A percentile compares a stretch with the other conserved stretches of the same genome.
Conservation (phyloP, 1,140 invertebrate genomes). For the Drosophila ambigua region DNA sequence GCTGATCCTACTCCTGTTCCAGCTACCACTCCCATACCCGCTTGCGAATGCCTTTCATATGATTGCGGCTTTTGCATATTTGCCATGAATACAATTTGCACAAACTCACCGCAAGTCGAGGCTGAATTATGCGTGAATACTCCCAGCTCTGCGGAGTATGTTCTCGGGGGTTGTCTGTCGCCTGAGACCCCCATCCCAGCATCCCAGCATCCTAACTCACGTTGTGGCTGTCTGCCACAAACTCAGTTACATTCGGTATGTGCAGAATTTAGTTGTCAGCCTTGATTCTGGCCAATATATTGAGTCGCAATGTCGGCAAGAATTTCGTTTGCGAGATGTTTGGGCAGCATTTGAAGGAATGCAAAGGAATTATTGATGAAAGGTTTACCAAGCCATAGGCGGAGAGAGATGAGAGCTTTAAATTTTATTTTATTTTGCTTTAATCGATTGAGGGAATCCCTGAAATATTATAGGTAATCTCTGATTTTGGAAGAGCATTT, state of each 20-base stretch:
- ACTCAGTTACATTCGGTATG: slow-evolving; percentile 30
- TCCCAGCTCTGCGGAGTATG: slow-evolving; percentile 48
- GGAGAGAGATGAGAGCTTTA: too few relatives aligned
- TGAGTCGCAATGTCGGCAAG: not conserved
- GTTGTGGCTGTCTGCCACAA: slow-evolving; percentile 32
- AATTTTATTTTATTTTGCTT: too few relatives aligned
- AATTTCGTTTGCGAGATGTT: not conserved
- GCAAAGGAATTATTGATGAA: not conserved
- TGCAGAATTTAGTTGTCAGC: slow-evolving; percentile 40
- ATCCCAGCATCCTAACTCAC: slow-evolving; percentile 17
- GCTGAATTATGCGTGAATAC: slow-evolving; percentile 51
- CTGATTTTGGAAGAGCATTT: not conserved
- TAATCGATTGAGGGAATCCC: not conserved
- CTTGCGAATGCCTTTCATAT: slow-evolving; percentile 33
- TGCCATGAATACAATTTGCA: slow-evolving; percentile 47
- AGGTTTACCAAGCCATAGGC: not conserved
- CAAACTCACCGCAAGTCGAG: not conserved
- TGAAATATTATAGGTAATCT: not conserved
- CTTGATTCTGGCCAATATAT: slow-evolving; percentile 25
- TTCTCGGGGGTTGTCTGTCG: slow-evolving; percentile 23
- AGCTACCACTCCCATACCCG: not conserved
- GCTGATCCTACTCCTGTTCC: slow-evolving; percentile 3
- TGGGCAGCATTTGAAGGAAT: too few relatives aligned
- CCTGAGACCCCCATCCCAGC: too few relatives aligned
- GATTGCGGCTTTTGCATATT: slow-evolving; percentile 69